phyloP scores from a whole-genome alignment of 2,888 invertebrate species.

The Dasypolia templi region DNA sequence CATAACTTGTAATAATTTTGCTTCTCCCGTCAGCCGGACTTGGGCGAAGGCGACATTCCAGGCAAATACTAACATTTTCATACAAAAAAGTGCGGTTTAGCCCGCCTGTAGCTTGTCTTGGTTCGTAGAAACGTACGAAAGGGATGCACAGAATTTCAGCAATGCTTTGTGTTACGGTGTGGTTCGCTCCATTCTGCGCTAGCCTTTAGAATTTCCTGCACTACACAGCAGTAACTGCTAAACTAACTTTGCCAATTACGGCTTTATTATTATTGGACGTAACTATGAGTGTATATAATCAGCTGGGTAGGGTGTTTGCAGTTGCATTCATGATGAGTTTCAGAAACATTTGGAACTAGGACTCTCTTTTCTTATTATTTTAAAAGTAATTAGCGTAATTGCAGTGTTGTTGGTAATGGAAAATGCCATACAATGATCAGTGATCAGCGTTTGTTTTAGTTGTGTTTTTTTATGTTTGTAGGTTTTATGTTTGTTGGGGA shows the following conservation, averaged over 20 bases:
- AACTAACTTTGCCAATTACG: slow-evolving; percentile 59
- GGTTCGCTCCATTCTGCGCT: not conserved
- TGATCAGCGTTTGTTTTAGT: not conserved
- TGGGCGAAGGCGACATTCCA: slow-evolving; percentile 13
- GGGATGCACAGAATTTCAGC: not conserved
- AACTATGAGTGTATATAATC: slow-evolving; percentile 42
- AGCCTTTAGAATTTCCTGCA: slow-evolving; percentile 43
- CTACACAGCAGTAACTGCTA: slow-evolving; percentile 31
- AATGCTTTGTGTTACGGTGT: not conserved
- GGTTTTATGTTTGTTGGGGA: no score
- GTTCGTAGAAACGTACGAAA: not conserved
- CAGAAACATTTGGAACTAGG: not conserved
- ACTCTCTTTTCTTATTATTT: no score
- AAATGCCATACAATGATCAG: not conserved
- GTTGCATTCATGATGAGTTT: slow-evolving; percentile 40
- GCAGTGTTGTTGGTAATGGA: not conserved
- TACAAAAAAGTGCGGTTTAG: not conserved
- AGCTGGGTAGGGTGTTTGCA: slow-evolving; percentile 24
- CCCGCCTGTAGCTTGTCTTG: not conserved
- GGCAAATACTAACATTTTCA: slow-evolving; percentile 8
- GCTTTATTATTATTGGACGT: slow-evolving; percentile 57
- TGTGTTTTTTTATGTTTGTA: not conserved
- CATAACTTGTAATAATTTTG: slow-evolving; percentile 64
- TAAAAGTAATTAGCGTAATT: not conserved
- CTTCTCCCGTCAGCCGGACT: slow-evolving; percentile 27